phyloP scores from a whole-genome alignment of 2,113 vertebrate species.

The Tragulus kanchil region DNA sequence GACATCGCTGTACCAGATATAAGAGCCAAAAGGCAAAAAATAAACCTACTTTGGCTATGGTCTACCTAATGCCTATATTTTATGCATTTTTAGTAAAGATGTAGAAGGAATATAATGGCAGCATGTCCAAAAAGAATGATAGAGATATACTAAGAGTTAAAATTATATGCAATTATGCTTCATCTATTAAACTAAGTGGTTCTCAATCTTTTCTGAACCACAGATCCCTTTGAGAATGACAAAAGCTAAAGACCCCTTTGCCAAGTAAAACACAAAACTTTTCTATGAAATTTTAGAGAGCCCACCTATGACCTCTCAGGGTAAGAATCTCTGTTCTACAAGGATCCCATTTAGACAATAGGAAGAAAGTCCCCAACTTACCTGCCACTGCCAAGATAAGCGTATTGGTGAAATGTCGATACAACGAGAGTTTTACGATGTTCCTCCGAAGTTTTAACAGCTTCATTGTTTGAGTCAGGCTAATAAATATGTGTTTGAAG shows the following conservation, averaged over 20 bases:
- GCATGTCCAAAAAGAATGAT: not conserved
- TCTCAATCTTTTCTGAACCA: slow-evolving; percentile 42
- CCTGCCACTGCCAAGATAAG: slow-evolving; percentile 97
- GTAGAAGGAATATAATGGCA: not conserved
- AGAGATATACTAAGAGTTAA: not conserved
- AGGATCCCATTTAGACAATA: slow-evolving; percentile 30
- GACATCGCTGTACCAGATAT: not conserved
- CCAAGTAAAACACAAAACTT: slow-evolving; percentile 44
- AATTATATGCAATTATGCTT: slow-evolving; percentile 11
- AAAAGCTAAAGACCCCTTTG: slow-evolving; percentile 35
- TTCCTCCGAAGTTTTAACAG: slow-evolving; percentile 96
- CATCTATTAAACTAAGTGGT: slow-evolving; percentile 24
- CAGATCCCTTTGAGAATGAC: slow-evolving; percentile 16
- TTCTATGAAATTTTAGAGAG: not conserved
- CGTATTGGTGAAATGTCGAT: slow-evolving; percentile 97
- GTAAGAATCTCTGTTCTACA: slow-evolving; percentile 45
- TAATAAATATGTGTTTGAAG: slow-evolving; percentile 95
- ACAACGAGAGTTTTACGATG: slow-evolving; percentile 96
- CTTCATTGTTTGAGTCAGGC: slow-evolving; percentile 97
- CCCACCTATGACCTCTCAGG: not conserved
- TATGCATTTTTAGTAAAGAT: not conserved
- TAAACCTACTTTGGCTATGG: not conserved
- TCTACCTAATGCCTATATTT: not conserved
- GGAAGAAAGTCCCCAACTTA: slow-evolving; percentile 85
- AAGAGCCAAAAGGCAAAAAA: slow-evolving; percentile 39